Evolutionary conservation across 2,888 invertebrate species (phyloP).

Genomic region (Mesopsocus fuscifrons): DNA sequence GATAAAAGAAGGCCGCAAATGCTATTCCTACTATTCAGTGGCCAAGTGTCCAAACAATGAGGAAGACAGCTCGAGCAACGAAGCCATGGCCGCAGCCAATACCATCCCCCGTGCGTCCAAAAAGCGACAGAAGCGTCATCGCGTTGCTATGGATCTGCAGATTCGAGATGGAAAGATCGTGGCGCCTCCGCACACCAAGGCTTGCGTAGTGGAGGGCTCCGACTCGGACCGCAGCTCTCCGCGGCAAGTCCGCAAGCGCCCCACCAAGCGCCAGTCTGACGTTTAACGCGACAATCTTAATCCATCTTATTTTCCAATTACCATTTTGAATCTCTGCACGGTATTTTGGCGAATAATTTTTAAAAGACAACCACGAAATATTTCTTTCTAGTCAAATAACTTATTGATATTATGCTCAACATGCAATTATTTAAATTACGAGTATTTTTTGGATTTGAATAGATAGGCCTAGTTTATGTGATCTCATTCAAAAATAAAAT

Average conservation of each 20-base stretch:
- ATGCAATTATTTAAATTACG: not conserved
- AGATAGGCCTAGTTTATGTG: not conserved
- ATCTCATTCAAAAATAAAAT: not conserved
- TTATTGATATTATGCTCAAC: too few relatives aligned
- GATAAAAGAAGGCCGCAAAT: conserved; percentile 15
- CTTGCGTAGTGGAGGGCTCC: not conserved
- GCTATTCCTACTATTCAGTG: conserved; percentile 21
- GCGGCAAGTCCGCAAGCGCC: not conserved
- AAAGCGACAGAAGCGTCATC: conserved; percentile 21
- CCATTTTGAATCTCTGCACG: too few relatives aligned
- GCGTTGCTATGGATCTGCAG: conserved; percentile 25
- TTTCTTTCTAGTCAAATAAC: too few relatives aligned
- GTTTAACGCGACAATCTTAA: too few relatives aligned
- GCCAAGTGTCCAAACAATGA: conserved; percentile 21
- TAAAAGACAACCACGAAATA: too few relatives aligned
- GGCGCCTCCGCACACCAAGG: not conserved
- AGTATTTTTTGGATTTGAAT: not conserved
- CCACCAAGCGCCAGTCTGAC: not conserved
- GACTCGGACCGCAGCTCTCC: conserved; percentile 6
- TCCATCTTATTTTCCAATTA: too few relatives aligned
- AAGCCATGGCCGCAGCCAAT: conserved; percentile 19
- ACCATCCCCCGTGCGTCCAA: conserved; percentile 21
- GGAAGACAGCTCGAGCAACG: conserved; percentile 20
- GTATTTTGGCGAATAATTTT: too few relatives aligned
- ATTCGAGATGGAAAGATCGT: conserved; percentile 26